Percentiles rank a stretch among this genome's conserved stretches.
Evolutionary conservation across 2,888 invertebrate genomes (phyloP).

Genomic region (Agrochola litura): DNA sequence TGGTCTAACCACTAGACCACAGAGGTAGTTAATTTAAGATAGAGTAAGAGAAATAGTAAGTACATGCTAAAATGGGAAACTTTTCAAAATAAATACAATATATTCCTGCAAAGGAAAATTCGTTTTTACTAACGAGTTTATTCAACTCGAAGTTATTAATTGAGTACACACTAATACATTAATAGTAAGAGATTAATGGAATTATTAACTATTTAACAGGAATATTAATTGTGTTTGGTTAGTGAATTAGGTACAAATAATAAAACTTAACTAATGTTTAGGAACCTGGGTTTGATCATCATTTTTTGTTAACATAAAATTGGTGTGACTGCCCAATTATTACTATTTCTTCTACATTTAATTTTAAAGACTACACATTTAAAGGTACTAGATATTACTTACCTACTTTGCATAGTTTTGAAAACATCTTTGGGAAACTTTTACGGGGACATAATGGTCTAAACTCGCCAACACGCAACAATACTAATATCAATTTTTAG

Average conservation of each 20-base stretch:
- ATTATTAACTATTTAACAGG: background rate
- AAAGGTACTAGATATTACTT: background rate
- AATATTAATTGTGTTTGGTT: background rate
- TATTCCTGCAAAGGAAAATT: background rate
- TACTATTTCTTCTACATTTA: too few species aligned
- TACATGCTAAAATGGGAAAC: too few species aligned
- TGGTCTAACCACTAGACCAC: too few species aligned
- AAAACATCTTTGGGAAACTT: too few species aligned
- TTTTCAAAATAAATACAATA: too few species aligned
- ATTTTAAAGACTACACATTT: background rate
- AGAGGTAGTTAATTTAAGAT: too few species aligned
- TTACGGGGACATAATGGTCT: too few species aligned
- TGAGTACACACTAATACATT: background rate
- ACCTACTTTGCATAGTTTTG: too few species aligned
- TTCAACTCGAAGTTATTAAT: background rate
- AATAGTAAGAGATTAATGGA: background rate
- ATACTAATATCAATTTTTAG: too few species aligned
- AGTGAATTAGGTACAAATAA: background rate
- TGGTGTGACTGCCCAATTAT: background rate
- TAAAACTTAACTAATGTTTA: background rate
- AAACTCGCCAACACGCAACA: too few species aligned
- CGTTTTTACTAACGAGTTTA: background rate
- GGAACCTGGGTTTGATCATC: background rate
- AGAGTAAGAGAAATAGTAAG: too few species aligned
- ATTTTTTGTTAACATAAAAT: background rate